Base-by-base conservation (phyloP, 2,797 vertebrate genomes). In the Schizopygopsis malacanthus region DNA sequence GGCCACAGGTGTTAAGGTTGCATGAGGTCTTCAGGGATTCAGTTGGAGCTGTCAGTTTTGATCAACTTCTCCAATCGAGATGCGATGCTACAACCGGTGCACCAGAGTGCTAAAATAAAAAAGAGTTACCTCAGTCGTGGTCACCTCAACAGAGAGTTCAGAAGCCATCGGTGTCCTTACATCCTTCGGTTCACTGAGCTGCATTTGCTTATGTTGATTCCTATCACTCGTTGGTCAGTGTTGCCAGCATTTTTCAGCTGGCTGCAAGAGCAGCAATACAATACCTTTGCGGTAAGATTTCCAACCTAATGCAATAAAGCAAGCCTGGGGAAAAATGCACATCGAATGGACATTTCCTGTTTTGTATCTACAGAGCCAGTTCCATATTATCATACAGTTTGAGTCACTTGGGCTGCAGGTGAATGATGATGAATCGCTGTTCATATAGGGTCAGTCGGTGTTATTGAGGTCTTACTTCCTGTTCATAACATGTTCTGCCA, bases 1-100 rank as follows among this genome's bases (percentile, higher is more conserved):
- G 79, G 75, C 76, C 85, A 79, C 87, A 87, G 87, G 82, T 85
- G 83, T 72, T 72, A 61, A 80, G 76, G 83, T 80, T 80, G 41
- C 77, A 85, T 39, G 70, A 84, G 77, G 83, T 37, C 86, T 80
- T 28, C 50, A 39, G 81, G 82, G 76, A 61, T 81, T 52, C 9
- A 54, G 65, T 41, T 79, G 50, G 79, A 77, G 13, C 75, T 81
- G 83, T 87, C 89, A 89, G 69, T 20, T 85, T 77, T 4, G 61
- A 85, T 89, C 79, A 88, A 59, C 12, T 61, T 61, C 70, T 81
- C 65, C 39, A 65, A 39, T 52, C 2, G 54, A 77, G 75, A n/a
- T 78, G 33, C 73, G 28, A 82, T 50, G 85, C 67, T 56, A 71
- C 43, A 65, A n/a, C 54, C 25, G 8, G 25, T 7, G 28, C 56